phyloP scores from a whole-genome alignment of 2,113 vertebrate genomes.

The Mobula birostris region DNA sequence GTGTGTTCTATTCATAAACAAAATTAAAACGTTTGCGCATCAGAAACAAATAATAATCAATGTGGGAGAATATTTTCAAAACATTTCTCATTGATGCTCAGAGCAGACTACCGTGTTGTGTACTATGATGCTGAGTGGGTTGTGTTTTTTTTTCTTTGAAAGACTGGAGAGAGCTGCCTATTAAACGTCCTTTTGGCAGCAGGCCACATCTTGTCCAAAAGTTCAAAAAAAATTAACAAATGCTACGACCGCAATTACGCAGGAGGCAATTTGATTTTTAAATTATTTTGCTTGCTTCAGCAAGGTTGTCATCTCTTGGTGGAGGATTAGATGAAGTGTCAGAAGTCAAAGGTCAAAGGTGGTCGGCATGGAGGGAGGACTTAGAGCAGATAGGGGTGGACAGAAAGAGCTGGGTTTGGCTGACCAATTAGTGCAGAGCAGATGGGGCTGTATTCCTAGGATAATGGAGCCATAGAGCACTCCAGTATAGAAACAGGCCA shows the following conservation, averaged over 20 bases:
- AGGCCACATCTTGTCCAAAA: neutral
- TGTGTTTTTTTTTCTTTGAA: neutral
- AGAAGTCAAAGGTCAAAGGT: neutral
- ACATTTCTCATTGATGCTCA: neutral
- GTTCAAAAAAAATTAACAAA: neutral
- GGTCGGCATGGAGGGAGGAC: neutral
- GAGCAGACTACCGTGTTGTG: neutral
- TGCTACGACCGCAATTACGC: neutral
- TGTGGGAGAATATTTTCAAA: neutral
- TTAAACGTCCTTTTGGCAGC: neutral
- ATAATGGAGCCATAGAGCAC: too few species aligned
- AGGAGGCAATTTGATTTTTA: neutral
- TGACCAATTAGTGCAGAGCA: too few species aligned
- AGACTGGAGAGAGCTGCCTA: neutral
- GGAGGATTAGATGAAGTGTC: neutral
- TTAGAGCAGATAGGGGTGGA: neutral
- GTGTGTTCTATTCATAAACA: neutral
- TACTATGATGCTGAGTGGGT: neutral
- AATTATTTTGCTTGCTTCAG: neutral
- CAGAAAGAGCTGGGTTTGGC: too few species aligned
- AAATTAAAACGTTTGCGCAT: neutral
- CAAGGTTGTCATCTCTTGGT: neutral
- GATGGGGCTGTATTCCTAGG: too few species aligned
- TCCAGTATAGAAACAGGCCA: too few species aligned
- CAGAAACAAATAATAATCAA: neutral